These are phyloP conservation scores for Alfaro cultratus DNA, from an alignment of 2,797 vertebrate genomes.

Conservation along the genomic window DNA sequence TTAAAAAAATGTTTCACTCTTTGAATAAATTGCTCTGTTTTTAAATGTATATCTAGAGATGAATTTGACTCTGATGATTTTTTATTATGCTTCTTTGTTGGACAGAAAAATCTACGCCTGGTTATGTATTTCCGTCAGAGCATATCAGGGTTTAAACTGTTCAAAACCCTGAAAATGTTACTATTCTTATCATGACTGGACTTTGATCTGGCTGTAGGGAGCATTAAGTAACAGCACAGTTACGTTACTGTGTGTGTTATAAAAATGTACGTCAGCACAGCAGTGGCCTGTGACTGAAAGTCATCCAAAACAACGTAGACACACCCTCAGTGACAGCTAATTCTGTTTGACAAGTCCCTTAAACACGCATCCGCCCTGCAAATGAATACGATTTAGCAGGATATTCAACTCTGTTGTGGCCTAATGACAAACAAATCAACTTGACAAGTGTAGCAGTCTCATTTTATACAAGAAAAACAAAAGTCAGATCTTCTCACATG, in stretches of 20 bases:
- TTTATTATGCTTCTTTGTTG: neutral
- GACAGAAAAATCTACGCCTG: neutral
- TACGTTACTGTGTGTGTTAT: neutral
- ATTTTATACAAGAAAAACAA: neutral
- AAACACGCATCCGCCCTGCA: neutral
- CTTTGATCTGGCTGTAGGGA: neutral
- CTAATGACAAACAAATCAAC: neutral
- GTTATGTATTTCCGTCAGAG: neutral
- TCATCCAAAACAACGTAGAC: slow-evolving; percentile 6
- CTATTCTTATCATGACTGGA: neutral
- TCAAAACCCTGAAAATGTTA: neutral
- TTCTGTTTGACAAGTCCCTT: neutral
- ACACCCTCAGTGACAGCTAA: neutral
- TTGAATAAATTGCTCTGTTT: neutral
- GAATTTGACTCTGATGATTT: neutral
- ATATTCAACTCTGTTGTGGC: slow-evolving; percentile 5
- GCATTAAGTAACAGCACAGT: neutral
- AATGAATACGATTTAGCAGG: neutral
- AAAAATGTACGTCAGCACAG: neutral
- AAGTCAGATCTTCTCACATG: neutral
- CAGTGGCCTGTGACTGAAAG: neutral
- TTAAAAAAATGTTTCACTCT: neutral
- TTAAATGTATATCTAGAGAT: neutral
- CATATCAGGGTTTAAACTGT: neutral
- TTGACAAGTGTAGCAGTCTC: neutral